These are phyloP conservation scores for Drosophila infuscata DNA, from an alignment of 2,888 invertebrate genomes.

Conservation along the genomic window DNA sequence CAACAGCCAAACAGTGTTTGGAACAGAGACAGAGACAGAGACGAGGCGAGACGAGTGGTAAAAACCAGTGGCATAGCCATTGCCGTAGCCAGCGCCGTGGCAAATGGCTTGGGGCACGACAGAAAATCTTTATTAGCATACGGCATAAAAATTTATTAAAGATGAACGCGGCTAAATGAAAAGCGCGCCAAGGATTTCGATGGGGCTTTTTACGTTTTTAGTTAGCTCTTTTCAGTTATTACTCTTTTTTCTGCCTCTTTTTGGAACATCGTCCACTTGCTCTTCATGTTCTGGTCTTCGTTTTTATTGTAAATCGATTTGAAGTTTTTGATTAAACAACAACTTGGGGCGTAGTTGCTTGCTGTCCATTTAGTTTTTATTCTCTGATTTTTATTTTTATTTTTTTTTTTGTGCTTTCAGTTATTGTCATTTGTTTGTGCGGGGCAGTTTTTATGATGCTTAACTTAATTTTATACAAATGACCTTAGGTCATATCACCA, in stretches of 20 bases:
- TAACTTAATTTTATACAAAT: conserved; percentile 81
- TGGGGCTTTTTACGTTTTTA: conserved; percentile 51
- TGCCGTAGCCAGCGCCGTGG: conserved; percentile 25
- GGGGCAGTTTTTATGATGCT: conserved; percentile 72
- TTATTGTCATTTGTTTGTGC: conserved; percentile 65
- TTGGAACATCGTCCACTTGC: not conserved
- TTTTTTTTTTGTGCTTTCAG: conserved; percentile 23
- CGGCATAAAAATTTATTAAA: conserved; percentile 81
- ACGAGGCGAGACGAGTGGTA: not conserved
- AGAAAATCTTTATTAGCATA: conserved; percentile 81
- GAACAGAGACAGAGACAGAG: not conserved
- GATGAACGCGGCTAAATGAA: conserved; percentile 69
- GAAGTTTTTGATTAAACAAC: conserved; percentile 75
- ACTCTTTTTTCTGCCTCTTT: not conserved
- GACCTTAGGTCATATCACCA: conserved; percentile 81
- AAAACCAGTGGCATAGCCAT: conserved; percentile 18
- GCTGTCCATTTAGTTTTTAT: conserved; percentile 52
- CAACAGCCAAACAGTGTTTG: conserved; percentile 25
- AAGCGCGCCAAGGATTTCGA: conserved; percentile 48
- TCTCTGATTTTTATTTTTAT: conserved; percentile 20
- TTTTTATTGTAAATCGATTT: conserved; percentile 78
- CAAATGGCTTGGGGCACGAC: conserved; percentile 71
- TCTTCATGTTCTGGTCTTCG: conserved; percentile 8
- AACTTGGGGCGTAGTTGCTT: conserved; percentile 58
- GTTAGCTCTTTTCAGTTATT: conserved; percentile 40